phyloP scores from a whole-genome alignment of 2,888 invertebrate genomes.

The Anthophora plumipes region DNA sequence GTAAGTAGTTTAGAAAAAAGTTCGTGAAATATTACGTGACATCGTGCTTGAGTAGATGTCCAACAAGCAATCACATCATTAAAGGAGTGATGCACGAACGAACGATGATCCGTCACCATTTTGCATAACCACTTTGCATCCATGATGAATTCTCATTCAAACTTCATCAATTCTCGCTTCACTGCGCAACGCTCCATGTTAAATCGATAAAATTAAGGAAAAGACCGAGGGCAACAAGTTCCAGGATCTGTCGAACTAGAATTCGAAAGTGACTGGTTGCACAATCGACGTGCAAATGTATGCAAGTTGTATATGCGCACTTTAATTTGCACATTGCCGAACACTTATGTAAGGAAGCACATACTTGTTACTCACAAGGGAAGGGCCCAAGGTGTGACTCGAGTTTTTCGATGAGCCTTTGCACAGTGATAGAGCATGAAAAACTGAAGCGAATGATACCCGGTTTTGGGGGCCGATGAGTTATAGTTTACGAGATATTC shows the following conservation, averaged over 20 bases:
- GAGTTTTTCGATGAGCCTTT: too few relatives aligned
- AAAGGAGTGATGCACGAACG: not conserved
- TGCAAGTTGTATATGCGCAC: slow-evolving; percentile 17
- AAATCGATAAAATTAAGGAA: slow-evolving; percentile 1
- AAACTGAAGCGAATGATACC: too few relatives aligned
- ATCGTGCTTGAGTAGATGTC: too few relatives aligned
- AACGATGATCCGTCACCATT: not conserved
- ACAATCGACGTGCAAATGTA: not conserved
- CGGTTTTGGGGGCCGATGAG: too few relatives aligned
- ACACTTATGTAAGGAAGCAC: not conserved
- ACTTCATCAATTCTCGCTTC: not conserved
- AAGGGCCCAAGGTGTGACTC: too few relatives aligned
- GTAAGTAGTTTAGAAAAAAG: too few relatives aligned
- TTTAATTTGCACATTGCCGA: slow-evolving; percentile 25
- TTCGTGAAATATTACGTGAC: too few relatives aligned
- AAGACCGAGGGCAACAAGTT: slow-evolving; percentile 1
- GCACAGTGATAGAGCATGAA: too few relatives aligned
- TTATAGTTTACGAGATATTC: too few relatives aligned
- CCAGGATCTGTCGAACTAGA: slow-evolving; percentile 5
- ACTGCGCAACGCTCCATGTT: not conserved
- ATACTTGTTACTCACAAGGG: not conserved
- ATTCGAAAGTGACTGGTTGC: slow-evolving; percentile 34
- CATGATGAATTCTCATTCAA: not conserved
- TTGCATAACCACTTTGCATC: too few relatives aligned
- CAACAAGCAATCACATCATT: not conserved